A percentile compares a stretch with the other conserved stretches of the same genome.
Conservation (phyloP, 2,113 vertebrate genomes). For the Ailuropoda melanoleuca region DNA sequence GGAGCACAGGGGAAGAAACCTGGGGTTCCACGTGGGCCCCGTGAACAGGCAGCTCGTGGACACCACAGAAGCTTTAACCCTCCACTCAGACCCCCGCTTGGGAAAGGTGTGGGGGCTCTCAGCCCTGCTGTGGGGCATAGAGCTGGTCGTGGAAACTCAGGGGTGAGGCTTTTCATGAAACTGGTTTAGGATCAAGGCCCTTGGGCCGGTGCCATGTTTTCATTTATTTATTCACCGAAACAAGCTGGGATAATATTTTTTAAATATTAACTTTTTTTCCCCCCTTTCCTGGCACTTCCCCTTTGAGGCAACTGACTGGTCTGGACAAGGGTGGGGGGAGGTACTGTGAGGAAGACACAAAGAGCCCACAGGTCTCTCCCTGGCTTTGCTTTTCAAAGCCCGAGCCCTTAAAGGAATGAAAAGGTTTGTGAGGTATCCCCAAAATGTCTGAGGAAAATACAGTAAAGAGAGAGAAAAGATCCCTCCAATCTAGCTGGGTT, state of each 20-base stretch:
- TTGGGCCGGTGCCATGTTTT: background rate
- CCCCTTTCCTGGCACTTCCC: background rate
- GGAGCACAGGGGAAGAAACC: background rate
- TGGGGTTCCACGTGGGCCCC: background rate
- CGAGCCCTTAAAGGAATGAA: background rate
- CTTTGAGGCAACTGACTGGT: background rate
- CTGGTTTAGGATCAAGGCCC: background rate
- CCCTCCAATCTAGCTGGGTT: too few species aligned
- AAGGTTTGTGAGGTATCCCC: background rate
- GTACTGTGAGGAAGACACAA: background rate
- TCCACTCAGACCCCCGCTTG: background rate
- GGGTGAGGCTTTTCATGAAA: background rate
- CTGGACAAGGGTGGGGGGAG: background rate
- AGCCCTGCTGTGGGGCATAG: background rate
- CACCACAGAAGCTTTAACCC: fast-evolving
- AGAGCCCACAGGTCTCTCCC: background rate
- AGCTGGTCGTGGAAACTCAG: background rate
- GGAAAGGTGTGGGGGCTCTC: background rate
- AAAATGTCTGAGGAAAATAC: background rate
- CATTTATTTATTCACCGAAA: conserved; percentile 1
- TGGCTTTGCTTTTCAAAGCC: conserved; percentile 15
- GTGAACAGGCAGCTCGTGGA: background rate
- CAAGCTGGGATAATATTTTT: conserved; percentile 17
- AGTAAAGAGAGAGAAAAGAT: background rate
- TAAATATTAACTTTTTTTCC: background rate